Conservation (phyloP, 2,113 vertebrate genomes). For the Hypocryptadius cinnamomeus region DNA sequence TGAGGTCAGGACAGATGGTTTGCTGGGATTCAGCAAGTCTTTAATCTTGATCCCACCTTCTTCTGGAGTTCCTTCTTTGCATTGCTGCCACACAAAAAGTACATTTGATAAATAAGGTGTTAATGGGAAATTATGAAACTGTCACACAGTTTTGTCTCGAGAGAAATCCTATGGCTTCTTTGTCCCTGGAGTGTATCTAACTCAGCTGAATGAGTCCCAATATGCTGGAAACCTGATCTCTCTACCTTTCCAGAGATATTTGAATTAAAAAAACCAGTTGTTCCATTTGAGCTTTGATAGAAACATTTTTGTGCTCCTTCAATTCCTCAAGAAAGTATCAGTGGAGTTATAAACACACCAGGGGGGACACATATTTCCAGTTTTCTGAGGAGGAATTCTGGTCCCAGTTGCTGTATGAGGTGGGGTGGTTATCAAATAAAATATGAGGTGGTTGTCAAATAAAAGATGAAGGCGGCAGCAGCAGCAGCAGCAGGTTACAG, state of each 20-base stretch:
- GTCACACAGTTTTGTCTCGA: background rate
- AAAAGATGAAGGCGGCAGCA: constrained; percentile 41
- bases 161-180: background rate
- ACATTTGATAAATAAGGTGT: background rate
- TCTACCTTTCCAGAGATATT: background rate
- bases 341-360: background rate
- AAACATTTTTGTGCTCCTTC: background rate
- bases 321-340: background rate
- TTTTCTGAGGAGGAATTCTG: background rate
- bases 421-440: no score
- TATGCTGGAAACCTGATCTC: background rate
- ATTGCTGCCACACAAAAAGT: accelerated
- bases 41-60: background rate
- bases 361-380: background rate
- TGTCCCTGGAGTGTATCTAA: background rate
- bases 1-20: background rate
- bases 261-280: background rate
- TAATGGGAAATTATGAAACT: background rate
- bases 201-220: background rate
- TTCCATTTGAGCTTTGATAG: background rate
- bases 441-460: no score
- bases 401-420: background rate
- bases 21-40: background rate
- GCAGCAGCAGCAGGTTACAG: constrained; percentile 36
- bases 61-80: background rate